These are phyloP conservation scores for Ophion slaviceki DNA, from an alignment of 2,888 invertebrate species.

Conservation along the genomic window DNA sequence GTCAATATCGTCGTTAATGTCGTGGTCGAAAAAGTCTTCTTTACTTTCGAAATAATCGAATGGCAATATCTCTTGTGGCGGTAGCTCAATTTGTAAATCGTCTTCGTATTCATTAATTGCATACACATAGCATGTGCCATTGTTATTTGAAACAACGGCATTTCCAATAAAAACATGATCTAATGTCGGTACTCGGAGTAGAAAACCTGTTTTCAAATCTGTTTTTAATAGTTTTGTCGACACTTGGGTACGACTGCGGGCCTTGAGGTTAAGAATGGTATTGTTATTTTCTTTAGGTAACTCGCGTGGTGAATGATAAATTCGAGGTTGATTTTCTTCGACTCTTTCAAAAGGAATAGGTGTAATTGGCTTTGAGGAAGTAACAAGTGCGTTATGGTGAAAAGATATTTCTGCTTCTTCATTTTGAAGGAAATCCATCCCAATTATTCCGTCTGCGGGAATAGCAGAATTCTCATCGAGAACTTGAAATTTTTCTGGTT, in stretches of 20 bases:
- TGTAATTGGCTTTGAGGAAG: too few relatives aligned
- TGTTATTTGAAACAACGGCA: constrained; percentile 2
- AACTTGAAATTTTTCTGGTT: too few relatives aligned
- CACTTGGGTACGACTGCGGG: not conserved
- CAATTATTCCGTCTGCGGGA: constrained; percentile 32
- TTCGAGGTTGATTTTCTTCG: not conserved
- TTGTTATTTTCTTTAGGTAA: too few relatives aligned
- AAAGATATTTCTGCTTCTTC: too few relatives aligned
- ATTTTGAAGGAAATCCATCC: too few relatives aligned
- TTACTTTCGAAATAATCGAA: not conserved
- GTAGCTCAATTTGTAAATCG: not conserved
- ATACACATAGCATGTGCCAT: not conserved
- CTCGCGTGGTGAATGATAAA: too few relatives aligned
- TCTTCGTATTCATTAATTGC: not conserved
- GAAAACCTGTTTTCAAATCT: not conserved
- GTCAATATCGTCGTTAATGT: not conserved
- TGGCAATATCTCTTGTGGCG: not conserved
- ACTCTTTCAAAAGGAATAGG: not conserved
- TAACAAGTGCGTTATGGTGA: too few relatives aligned
- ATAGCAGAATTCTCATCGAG: not conserved
- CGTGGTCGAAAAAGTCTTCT: not conserved
- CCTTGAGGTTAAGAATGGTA: not conserved
- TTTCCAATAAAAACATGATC: constrained; percentile 1
- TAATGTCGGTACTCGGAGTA: not conserved
- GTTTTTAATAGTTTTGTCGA: not conserved